Conservation (phyloP, 2,888 invertebrate species). For the Tipula helvola region DNA sequence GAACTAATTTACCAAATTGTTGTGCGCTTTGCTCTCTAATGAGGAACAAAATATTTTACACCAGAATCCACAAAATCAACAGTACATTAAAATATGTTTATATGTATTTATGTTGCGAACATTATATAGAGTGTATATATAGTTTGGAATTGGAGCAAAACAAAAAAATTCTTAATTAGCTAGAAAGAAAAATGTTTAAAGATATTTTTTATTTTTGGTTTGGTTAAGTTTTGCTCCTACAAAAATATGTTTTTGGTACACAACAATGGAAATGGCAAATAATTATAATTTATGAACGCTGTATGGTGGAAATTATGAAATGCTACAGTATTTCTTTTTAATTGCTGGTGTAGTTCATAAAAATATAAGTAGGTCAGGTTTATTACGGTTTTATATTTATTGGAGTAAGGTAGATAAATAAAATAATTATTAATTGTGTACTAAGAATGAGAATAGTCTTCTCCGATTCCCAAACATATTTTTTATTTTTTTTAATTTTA, state of each 20-base stretch:
- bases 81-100: neutral
- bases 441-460: neutral
- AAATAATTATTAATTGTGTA: too few species aligned
- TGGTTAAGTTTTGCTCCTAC: neutral
- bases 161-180: neutral
- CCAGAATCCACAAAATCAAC: neutral
- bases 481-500: neutral
- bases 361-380: neutral
- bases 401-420: neutral
- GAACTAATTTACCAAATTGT: neutral
- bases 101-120: neutral
- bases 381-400: neutral
- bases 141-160: neutral
- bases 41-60: neutral
- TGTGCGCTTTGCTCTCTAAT: neutral
- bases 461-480: neutral
- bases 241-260: neutral
- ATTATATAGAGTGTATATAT: neutral
- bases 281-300: neutral
- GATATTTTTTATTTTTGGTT: neutral
- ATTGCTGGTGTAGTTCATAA: neutral
- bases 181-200: neutral
- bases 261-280: neutral
- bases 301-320: neutral
- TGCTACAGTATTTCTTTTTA: neutral